A percentile compares a stretch with the other conserved stretches of the same genome.
Conservation (phyloP, 2,888 invertebrate species). For the Hemicrepidius hirtus region DNA sequence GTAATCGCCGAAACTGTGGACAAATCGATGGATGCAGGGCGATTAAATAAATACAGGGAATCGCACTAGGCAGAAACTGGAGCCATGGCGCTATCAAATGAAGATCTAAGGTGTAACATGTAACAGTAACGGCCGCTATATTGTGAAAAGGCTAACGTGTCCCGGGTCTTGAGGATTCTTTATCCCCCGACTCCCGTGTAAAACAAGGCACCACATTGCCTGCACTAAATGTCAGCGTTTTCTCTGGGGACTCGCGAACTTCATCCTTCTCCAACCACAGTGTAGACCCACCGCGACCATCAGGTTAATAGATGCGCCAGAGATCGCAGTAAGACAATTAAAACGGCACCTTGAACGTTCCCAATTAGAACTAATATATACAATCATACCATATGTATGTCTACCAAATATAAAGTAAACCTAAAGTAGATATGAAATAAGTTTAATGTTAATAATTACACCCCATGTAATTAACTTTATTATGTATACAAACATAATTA, state of each 20-base stretch:
- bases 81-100: constrained; percentile 52
- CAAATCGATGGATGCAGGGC: constrained; percentile 54
- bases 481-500: constrained; percentile 21
- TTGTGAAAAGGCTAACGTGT: constrained; percentile 56
- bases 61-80: constrained; percentile 36
- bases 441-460: constrained; percentile 13
- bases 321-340: constrained; percentile 40
- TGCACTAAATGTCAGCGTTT: constrained; percentile 58
- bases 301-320: constrained; percentile 38
- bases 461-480: constrained; percentile 12
- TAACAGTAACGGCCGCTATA: constrained; percentile 54
- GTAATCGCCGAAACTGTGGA: constrained; percentile 52
- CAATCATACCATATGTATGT: neutral
- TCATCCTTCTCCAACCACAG: constrained; percentile 49
- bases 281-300: constrained; percentile 39
- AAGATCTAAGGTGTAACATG: constrained; percentile 56
- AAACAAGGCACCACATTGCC: constrained; percentile 58
- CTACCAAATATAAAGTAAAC: neutral
- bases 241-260: constrained; percentile 47
- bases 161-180: constrained; percentile 57
- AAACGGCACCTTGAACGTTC: constrained; percentile 14
- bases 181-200: constrained; percentile 56
- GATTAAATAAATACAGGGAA: constrained; percentile 53
- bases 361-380: constrained; percentile 30
- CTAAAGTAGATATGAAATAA: neutral